These are phyloP conservation scores for Babylonia areolata DNA, from an alignment of 1,140 invertebrate species.

Conservation along the genomic window DNA sequence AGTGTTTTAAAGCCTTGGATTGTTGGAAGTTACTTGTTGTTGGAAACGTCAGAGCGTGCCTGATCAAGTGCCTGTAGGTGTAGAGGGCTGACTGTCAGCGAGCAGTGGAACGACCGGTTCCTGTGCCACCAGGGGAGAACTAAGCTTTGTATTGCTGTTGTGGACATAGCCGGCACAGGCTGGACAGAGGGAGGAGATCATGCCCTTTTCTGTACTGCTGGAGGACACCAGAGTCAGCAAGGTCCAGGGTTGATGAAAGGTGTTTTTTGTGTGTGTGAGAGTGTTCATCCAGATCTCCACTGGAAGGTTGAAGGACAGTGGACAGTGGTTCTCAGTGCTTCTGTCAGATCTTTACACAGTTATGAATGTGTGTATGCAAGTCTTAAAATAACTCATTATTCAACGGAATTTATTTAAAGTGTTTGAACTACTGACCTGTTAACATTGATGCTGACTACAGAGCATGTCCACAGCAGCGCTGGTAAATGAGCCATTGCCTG, in stretches of 20 bases:
- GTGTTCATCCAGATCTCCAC: neutral
- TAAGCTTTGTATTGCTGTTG: neutral
- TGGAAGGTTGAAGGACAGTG: neutral
- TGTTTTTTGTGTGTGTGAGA: neutral
- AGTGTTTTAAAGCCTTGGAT: neutral
- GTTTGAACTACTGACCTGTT: too few relatives aligned
- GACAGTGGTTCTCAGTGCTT: neutral
- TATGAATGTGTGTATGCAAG: neutral
- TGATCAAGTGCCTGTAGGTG: neutral
- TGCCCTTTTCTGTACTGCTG: too few relatives aligned
- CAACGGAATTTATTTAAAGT: too few relatives aligned
- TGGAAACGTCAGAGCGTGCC: too few relatives aligned
- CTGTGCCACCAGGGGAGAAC: neutral
- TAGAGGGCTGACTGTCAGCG: neutral
- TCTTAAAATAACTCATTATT: too few relatives aligned
- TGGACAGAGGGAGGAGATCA: too few relatives aligned
- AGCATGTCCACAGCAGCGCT: too few relatives aligned
- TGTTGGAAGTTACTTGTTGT: neutral
- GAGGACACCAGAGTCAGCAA: too few relatives aligned
- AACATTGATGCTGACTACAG: too few relatives aligned
- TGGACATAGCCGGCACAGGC: too few relatives aligned
- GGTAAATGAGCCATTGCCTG: too few relatives aligned
- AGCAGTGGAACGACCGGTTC: neutral
- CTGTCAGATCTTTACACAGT: neutral
- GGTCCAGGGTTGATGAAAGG: too few relatives aligned